Evolutionary conservation across 1,140 invertebrate genomes (phyloP).

Genomic region (Venturia canescens): DNA sequence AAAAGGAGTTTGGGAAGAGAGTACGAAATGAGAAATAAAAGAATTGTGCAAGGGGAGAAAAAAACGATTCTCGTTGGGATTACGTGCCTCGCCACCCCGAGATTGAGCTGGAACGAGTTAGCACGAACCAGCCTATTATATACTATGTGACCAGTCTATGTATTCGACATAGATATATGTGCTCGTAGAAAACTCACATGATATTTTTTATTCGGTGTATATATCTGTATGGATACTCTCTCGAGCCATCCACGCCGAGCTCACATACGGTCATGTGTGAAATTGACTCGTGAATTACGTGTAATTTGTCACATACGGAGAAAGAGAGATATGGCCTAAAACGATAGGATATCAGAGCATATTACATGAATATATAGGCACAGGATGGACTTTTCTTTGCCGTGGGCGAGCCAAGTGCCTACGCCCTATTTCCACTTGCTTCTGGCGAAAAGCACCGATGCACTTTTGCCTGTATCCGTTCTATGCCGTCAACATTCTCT

Average conservation of each 20-base stretch:
- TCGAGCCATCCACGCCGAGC: not conserved
- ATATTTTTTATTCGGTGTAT: no score
- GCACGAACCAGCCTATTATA: slow-evolving; percentile 19
- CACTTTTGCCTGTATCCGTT: slow-evolving; percentile 19
- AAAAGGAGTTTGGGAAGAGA: not conserved
- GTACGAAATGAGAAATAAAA: not conserved
- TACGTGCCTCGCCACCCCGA: slow-evolving; percentile 40
- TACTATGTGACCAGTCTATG: not conserved
- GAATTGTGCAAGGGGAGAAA: not conserved
- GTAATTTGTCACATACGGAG: slow-evolving; percentile 65
- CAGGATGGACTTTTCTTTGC: not conserved
- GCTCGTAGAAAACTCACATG: not conserved
- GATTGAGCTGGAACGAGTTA: slow-evolving; percentile 15
- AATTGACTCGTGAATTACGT: slow-evolving; percentile 69
- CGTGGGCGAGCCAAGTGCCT: not conserved
- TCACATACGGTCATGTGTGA: slow-evolving; percentile 62
- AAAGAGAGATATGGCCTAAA: slow-evolving; percentile 24
- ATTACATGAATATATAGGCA: not conserved
- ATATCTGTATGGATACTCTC: not conserved
- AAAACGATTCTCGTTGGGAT: slow-evolving; percentile 19
- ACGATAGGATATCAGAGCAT: slow-evolving; percentile 23
- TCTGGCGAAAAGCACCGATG: slow-evolving; percentile 23
- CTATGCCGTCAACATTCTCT: not conserved
- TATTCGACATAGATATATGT: not conserved
- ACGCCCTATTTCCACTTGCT: slow-evolving; percentile 28